A percentile compares a stretch with the other conserved stretches of the same genome.
phyloP scores from a whole-genome alignment of 2,113 vertebrate genomes.

The Steatornis caripensis region DNA sequence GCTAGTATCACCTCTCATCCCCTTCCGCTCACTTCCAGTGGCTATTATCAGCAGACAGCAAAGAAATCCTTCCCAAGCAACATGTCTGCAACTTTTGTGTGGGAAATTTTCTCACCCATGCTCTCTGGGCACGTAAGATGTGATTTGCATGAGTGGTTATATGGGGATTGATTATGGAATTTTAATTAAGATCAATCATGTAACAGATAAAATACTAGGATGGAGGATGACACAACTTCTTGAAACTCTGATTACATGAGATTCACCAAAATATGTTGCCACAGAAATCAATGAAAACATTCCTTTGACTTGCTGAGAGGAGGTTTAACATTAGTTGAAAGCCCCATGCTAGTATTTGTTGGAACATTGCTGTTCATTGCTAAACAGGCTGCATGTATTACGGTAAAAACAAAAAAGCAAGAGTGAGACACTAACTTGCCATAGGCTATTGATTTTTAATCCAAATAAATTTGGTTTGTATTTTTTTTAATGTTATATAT shows the following conservation, averaged over 20 bases:
- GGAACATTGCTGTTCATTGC: neutral
- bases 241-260: neutral
- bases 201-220: neutral
- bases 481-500: neutral
- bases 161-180: neutral
- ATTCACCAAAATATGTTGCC: neutral
- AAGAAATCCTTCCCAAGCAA: conserved; percentile 5
- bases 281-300: neutral
- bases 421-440: neutral
- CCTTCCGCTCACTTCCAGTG: conserved; percentile 41
- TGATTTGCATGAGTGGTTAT: neutral
- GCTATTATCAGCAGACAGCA: conserved; percentile 55
- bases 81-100: neutral
- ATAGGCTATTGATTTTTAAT: neutral
- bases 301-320: neutral
- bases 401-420: neutral
- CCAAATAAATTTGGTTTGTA: neutral
- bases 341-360: neutral
- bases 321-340: neutral
- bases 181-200: neutral
- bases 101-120: neutral
- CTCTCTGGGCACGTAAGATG: neutral
- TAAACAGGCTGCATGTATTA: neutral
- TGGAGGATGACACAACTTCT: neutral
- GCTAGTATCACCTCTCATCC: conserved; percentile 37